Base-by-base conservation (phyloP, 2,888 invertebrate genomes). In the Drosophila setosimentum region DNA sequence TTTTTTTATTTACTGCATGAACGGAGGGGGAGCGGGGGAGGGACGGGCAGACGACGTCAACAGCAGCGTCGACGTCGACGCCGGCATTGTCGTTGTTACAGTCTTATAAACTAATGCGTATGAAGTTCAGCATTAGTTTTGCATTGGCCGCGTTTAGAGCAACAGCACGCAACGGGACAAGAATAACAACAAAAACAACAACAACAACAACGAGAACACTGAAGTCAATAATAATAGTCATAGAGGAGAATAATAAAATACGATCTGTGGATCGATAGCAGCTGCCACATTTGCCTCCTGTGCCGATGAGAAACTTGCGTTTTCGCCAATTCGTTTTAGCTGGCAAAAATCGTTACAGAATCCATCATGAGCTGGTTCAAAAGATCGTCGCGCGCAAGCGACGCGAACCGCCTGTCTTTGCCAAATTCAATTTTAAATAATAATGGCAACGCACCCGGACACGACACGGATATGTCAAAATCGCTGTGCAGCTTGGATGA, bases 301-400 rank as follows among this genome's bases (percentile, higher is more conserved):
- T 93, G 93, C 91, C 91, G 88, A 95, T 95, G 95, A 94, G 94
- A 95, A 94, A 94, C 92, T 93, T 94, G 92, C 94, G 94, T 82
- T 95, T 95, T 92, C 94, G 94, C 77, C 94, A 94, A 91, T 95
- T 95, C 92, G 93, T 95, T 83, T 94, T 94, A 93, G 94, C 95
- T 94, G 95, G 95, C 76, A 94, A 93, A 91, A 95, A 95, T 94
- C 95, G 95, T 94, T 93, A 91, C 90, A 93, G 92, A 60, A 95
- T 95, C 81, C 92, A 94, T 85, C 93, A 95, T 95, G 95, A 95
- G 93, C 91, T 95, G 95, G 95, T 95, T 94, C 95, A 95, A 92
- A 95, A 95, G 93, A 94, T 94, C 94, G 94, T 95, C 93, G 94
- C 94, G 71, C 93, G 94, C 90, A 94, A 94, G 91, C 92, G 93